Conservation (phyloP, 2,888 invertebrate species). For the Leucozona laternaria region DNA sequence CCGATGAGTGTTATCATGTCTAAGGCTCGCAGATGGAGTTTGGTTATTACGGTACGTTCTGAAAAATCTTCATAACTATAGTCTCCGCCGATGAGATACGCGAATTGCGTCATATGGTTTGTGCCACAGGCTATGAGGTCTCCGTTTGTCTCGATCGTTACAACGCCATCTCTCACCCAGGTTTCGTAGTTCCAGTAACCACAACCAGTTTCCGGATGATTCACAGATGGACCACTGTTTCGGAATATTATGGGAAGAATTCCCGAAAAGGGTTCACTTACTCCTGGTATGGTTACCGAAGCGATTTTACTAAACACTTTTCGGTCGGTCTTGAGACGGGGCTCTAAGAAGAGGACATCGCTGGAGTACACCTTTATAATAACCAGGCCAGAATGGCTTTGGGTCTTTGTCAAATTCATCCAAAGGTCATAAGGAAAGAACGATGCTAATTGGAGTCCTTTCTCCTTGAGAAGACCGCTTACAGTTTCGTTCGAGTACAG, state of each 20-base stretch:
- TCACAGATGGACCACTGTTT: not conserved
- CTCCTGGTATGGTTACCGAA: constrained; percentile 87
- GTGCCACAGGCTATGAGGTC: constrained; percentile 84
- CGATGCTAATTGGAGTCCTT: constrained; percentile 85
- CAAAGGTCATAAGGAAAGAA: constrained; percentile 85
- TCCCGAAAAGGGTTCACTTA: constrained; percentile 78
- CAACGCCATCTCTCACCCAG: constrained; percentile 86
- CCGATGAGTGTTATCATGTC: constrained; percentile 86
- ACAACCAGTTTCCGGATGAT: constrained; percentile 82
- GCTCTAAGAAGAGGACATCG: constrained; percentile 86
- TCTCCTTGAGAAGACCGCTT: constrained; percentile 83
- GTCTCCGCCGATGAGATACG: constrained; percentile 84
- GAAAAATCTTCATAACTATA: constrained; percentile 78
- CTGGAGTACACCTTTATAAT: constrained; percentile 85
- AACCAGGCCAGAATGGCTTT: constrained; percentile 80
- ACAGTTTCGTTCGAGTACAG: constrained; percentile 83
- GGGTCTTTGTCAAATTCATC: constrained; percentile 70
- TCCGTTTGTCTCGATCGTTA: constrained; percentile 77
- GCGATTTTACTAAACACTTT: constrained; percentile 84
- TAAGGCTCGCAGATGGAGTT: constrained; percentile 84
- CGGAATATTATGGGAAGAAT: constrained; percentile 55
- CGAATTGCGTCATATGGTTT: constrained; percentile 87
- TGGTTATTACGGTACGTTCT: constrained; percentile 79
- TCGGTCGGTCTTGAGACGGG: constrained; percentile 79
- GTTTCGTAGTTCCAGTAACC: constrained; percentile 87